phyloP scores from a whole-genome alignment of 2,888 invertebrate genomes.

The Synergus gifuensis region DNA sequence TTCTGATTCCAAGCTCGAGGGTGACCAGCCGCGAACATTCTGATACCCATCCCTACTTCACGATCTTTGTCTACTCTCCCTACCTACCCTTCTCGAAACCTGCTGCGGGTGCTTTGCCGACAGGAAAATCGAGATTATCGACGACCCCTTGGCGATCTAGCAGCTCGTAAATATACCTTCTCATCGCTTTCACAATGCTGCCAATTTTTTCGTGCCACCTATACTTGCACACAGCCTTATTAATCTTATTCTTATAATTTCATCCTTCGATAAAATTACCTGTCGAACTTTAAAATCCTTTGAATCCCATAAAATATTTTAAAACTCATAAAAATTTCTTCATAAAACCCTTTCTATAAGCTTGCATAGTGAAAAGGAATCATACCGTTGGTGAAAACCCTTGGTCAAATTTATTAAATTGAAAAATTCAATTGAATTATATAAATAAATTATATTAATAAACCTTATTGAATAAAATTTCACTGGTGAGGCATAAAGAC shows the following conservation, averaged over 20 bases:
- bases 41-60: constrained; percentile 62
- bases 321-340: too few species aligned
- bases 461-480: too few species aligned
- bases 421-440: too few species aligned
- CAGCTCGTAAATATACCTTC: constrained; percentile 39
- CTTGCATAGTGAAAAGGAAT: too few species aligned
- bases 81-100: constrained; percentile 29
- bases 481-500: neutral
- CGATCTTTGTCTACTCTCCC: constrained; percentile 67
- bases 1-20: constrained; percentile 66
- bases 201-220: constrained; percentile 7
- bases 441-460: too few species aligned
- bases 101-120: constrained; percentile 36
- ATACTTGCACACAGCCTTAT: neutral
- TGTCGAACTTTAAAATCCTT: too few species aligned
- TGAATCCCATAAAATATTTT: too few species aligned
- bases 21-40: constrained; percentile 71
- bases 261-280: too few species aligned
- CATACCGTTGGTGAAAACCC: neutral
- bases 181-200: constrained; percentile 22
- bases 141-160: constrained; percentile 32
- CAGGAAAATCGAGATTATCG: constrained; percentile 35
- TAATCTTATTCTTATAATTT: neutral
- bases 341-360: too few species aligned
- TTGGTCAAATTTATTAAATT: neutral